Base-by-base conservation (phyloP, 2,888 invertebrate species). In the Eupeodes latifasciatus region DNA sequence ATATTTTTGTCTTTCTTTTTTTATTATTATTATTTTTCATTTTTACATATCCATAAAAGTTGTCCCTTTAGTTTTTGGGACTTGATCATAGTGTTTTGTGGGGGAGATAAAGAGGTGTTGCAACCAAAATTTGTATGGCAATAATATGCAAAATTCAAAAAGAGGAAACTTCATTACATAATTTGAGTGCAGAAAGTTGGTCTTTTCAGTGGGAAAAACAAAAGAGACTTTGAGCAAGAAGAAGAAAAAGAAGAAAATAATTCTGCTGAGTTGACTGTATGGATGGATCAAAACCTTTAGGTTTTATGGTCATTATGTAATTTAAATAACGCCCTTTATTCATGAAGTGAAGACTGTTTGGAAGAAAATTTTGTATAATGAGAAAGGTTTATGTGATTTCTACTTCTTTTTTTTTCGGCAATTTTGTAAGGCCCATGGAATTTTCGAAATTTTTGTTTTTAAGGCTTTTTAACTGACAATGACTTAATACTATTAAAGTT, bases 121-220 rank as follows among this genome's bases (percentile, higher is more conserved):
- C 40, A 74, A 7, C 19, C 14, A 71, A 71, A 71, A 71, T 71
- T 69, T 69, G 53, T 69, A 53, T 69, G 36, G 53, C 53, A 69
- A 55, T 55, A 55, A 71, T 71, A 69, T 69, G 69, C 19, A 55
- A 71, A 71, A 55, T 14, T 71, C 71, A 9, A 19, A 55, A 44
- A 72, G 72, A 59, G 72, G 27, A 71, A 71, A 71, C 59, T 72
- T 47, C 44, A 59, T 57, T 59, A 27, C 59, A 59, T 72, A 59
- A 55, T 72, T 72, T 80, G 59, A 76, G 59, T 40, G 71, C 53
- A 55, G 16, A 83, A 71, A 87, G 87, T 83, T 87, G 27, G 87
- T 81, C 84, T 47, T 77, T 27, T 72, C 53, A 49, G 57, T 81
- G 72, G 66, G 19, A 55, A 79, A 67, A 53, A 77, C 76, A 72